Base-by-base conservation (phyloP, 2,113 vertebrate species). In the Zosterops japonicus region DNA sequence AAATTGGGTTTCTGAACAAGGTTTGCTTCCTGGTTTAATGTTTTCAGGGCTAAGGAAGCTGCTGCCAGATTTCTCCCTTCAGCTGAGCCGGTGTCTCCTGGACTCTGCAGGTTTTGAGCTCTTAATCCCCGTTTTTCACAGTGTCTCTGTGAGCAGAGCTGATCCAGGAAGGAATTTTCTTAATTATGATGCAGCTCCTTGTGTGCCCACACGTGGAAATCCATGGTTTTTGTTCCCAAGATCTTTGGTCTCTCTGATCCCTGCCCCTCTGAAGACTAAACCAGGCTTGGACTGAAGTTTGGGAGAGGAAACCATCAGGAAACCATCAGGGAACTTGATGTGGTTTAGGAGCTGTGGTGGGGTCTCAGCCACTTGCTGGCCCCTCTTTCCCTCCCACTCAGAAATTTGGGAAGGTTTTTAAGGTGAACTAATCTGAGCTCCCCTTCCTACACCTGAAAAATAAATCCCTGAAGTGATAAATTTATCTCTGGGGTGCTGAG, bases 1-100 rank as follows among this genome's bases (percentile, higher is more conserved):
- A 63, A 1, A 0, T n/a, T 5, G 1, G 11, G 18, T 53, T 78
- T 15, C 28, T 63, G 52, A 49, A 2, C 1, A 1, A 14, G 31
- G 7, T 60, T 79, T 86, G 44, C 9, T 63, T 33, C 2, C 0
- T 29, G 46, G 19, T 6, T 83, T 33, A 2, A 8, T 2, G 6
- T 27, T 83, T 68, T 8, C 13, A 23, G 67, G 57, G 39, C 24
- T 57, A 2, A 5, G 16, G 7, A 44, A 63, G n/a, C 47, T 33
- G 42, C 64, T 88, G 80, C 47, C 6, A 4, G 6, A 28, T 72
- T 83, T 50, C 49, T 39, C 33, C 52, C 41, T 59, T 46, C 11
- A 5, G 35, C 24, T 74, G 3, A 50, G 23, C 49, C 4, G 41
- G 14, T 55, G 20, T 49, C 27, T 33, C 12, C 9, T 11, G 46